A percentile compares a stretch with the other conserved stretches of the same genome.
Conservation (phyloP, 2,888 invertebrate species). For the Heliconius aoede region DNA sequence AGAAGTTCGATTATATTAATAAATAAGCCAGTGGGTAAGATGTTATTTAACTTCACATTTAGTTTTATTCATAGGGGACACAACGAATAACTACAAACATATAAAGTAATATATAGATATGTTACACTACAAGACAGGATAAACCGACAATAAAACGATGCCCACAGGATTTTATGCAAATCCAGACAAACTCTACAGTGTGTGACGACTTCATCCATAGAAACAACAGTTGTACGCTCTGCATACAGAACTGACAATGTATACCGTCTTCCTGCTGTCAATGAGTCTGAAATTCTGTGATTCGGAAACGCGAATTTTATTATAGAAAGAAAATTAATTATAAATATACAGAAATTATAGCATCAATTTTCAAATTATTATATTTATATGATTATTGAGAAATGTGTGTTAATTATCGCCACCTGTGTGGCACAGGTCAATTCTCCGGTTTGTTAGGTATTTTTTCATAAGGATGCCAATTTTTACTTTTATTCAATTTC, state of each 20-base stretch:
- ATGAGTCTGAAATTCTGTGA: not conserved
- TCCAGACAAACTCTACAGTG: conserved; percentile 19
- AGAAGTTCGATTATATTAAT: no score
- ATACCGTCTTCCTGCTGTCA: not conserved
- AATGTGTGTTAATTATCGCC: not conserved
- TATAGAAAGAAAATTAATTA: not conserved
- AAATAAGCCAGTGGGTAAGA: no score
- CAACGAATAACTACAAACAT: not conserved
- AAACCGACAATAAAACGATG: conserved; percentile 29
- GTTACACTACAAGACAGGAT: conserved; percentile 31
- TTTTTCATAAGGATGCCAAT: no score
- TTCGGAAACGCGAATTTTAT: not conserved
- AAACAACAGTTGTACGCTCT: conserved; percentile 18
- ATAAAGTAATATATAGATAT: not conserved
- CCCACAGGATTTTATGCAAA: conserved; percentile 37
- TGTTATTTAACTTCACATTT: not conserved
- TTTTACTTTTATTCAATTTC: no score
- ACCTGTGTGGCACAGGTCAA: no score
- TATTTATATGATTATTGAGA: not conserved
- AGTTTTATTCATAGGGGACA: not conserved
- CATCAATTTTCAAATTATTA: not conserved
- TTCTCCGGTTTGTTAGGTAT: no score
- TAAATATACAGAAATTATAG: no score
- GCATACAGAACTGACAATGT: conserved; percentile 8
- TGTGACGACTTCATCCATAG: conserved; percentile 22